Evolutionary conservation across 2,797 vertebrate species (phyloP), one percentile per base, ranked within the genome.

Genomic region (Trachurus trachurus): DNA sequence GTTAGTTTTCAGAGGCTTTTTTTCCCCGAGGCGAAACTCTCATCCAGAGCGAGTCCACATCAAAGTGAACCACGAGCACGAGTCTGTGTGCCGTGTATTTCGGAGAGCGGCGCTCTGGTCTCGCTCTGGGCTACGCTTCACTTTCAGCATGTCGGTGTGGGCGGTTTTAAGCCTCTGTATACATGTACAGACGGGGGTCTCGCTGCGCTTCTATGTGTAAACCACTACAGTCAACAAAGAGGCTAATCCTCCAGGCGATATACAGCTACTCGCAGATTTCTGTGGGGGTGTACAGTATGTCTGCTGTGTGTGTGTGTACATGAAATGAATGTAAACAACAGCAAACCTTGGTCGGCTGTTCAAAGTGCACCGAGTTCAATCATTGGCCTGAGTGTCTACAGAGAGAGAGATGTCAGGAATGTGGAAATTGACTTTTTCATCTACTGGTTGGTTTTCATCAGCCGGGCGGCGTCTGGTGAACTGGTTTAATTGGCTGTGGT

Each of bases 151-250:
- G 85, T 83, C 80, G 61, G 82, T 66, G 88, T 93, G 89, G 87
- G 90, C 80, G 90, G 74, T 81, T 74, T 89, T 26, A 88, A 92
- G 90, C 89, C 40, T 84, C 75, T 86, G 83, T 85, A 56, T 82
- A 76, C 83, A 85, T 81, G 85, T 80, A 60, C 49, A 88, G 60
- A 74, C 44, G 39, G 67, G 77, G 80, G 74, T 73, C 81, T 84
- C 4, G 74, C 71, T 79, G 83, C 5, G 86, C 81, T 76, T 21
- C 76, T 79, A 53, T 75, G 75, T 87, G 82, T 89, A 89, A 88
- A 86, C 67, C 86, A 77, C 70, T 57, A 70, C 80, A 86, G 82
- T 73, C 86, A 92, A 93, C 91, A 94, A 93, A 92, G 88, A 80
- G 73, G 71, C 71, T 86, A 80, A 89, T 91, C 91, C 92, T 89